phyloP scores from a whole-genome alignment of 2,797 vertebrate genomes.

The Hirundo rustica region DNA sequence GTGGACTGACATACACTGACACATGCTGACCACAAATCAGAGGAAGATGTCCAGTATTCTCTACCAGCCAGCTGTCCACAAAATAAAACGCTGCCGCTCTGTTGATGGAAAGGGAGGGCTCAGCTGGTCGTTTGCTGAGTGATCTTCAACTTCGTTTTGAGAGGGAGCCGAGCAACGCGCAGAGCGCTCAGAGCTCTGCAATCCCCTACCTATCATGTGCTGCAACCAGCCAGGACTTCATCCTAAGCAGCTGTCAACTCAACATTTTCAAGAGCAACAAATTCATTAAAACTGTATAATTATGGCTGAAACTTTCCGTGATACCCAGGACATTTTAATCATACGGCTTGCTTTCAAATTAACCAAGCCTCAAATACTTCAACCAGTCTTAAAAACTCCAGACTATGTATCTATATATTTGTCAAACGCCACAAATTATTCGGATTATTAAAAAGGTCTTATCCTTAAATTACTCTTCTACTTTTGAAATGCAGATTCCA shows the following conservation, averaged over 20 bases:
- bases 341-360: constrained; percentile 2
- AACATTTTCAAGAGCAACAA: constrained; percentile 60
- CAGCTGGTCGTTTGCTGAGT: neutral
- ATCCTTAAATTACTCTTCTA: constrained; percentile 40
- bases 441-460: constrained; percentile 49
- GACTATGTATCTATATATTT: neutral
- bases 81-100: neutral
- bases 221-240: constrained; percentile 24
- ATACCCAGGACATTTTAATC: constrained; percentile 43
- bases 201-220: neutral
- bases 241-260: constrained; percentile 56
- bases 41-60: neutral
- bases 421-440: constrained; percentile 49
- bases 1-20: neutral
- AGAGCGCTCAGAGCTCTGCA: neutral
- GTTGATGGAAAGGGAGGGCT: neutral
- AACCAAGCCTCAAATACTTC: constrained; percentile 29
- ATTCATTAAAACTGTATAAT: constrained; percentile 61
- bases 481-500: constrained; percentile 32
- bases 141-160: neutral
- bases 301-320: constrained; percentile 39
- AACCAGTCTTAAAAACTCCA: constrained; percentile 23
- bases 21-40: neutral
- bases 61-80: neutral
- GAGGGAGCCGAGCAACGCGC: neutral